Evolutionary conservation across 2,888 invertebrate species (phyloP), one percentile per base, ranked within the genome.

Genomic region (Chrysodeixis includens): DNA sequence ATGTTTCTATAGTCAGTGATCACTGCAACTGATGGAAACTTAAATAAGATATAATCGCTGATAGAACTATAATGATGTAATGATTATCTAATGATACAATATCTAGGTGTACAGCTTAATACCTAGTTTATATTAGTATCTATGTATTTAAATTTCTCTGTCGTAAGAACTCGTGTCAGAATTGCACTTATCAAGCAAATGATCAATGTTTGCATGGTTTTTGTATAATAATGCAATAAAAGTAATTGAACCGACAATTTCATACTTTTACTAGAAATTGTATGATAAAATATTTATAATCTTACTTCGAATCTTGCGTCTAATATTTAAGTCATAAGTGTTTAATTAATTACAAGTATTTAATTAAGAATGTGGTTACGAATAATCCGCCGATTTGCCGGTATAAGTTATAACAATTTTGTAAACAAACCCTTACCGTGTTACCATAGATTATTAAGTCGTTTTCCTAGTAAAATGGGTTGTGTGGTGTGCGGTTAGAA

Each of bases 121-220:
- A 49, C 20, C 20, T 10, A 16, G 16, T 46, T 8, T 16, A n/a
- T 9, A 12, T 4, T 44, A 44, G 1, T n/a, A n/a, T n/a, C n/a
- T n/a, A n/a, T n/a, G 18, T 49, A 49, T 49, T 49, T 20, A 49
- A 49, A 49, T 49, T 49, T 49, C 46, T 49, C 46, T 18, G 20
- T 20, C 46, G 10, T 20, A 49, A 49, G 10, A 49, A 49, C 46
- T 49, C 46, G 46, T 49, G 46, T 46, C n/a, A 26, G 26, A 26
- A 18, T 46, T 16, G 46, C 18, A 40, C 40, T 40, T n/a, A 49
- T 49, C 46, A 18, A 10, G 20, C 20, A 10, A 18, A 46, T 18
- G 46, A 49, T 49, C 46, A 10, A 18, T 20, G 46, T 49, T 18
- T 49, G 46, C 20, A 49, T 49, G 46, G 46, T 49, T 20, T 49